Conservation (phyloP, 2,888 invertebrate genomes). For the Tipula helvola region DNA sequence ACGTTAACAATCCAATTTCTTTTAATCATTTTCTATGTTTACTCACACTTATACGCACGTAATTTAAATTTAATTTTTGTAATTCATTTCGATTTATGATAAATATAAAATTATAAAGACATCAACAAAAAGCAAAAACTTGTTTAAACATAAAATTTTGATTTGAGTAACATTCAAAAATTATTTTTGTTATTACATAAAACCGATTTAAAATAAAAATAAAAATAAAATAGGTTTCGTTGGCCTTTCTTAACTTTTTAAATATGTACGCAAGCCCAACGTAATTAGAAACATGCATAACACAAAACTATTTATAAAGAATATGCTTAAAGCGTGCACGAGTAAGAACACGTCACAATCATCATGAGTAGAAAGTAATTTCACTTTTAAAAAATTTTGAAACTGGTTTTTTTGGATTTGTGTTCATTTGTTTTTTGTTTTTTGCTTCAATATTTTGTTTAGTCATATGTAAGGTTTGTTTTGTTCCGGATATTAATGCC, state of each 20-base stretch:
- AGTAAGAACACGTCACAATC: not conserved
- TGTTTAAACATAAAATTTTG: not conserved
- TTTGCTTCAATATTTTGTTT: not conserved
- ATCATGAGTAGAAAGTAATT: not conserved
- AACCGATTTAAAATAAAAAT: not conserved
- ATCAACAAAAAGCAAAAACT: not conserved
- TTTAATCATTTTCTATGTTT: too few relatives aligned
- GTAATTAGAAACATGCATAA: not conserved
- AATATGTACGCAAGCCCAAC: not conserved
- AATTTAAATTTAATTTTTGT: too few relatives aligned
- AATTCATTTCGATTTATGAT: too few relatives aligned
- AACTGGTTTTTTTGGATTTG: not conserved
- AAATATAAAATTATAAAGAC: too few relatives aligned
- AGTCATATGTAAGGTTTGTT: not conserved
- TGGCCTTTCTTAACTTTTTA: not conserved
- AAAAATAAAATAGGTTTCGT: not conserved
- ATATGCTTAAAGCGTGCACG: not conserved
- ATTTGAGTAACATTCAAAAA: not conserved
- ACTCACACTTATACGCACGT: too few relatives aligned
- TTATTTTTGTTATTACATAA: not conserved
- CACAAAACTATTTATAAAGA: not conserved
- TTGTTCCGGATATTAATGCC: not conserved
- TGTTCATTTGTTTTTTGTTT: not conserved
- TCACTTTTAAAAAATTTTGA: not conserved
- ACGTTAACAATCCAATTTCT: too few relatives aligned